These are phyloP conservation scores for Drosophila mimetica DNA, from an alignment of 2,888 invertebrate genomes.

Conservation along the genomic window DNA sequence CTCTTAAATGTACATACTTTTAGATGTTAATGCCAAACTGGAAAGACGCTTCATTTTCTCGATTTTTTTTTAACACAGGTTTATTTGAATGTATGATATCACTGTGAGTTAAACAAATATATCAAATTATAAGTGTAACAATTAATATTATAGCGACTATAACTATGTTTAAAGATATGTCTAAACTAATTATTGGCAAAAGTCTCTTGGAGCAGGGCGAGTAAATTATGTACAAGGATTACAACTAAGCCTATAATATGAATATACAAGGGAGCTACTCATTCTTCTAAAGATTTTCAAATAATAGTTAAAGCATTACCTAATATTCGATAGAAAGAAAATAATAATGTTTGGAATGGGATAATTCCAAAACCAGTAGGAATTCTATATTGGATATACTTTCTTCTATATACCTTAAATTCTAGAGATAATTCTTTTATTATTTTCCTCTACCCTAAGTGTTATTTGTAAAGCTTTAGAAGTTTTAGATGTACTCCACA, in stretches of 20 bases:
- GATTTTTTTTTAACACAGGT: conserved; percentile 1
- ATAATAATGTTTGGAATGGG: too few relatives aligned
- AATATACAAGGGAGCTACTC: background rate
- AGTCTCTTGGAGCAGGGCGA: conserved; percentile 6
- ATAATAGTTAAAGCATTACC: background rate
- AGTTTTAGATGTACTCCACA: background rate
- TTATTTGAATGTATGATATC: conserved; percentile 1
- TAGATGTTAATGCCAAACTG: background rate
- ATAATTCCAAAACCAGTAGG: background rate
- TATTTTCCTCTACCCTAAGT: background rate
- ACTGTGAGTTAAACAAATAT: conserved; percentile 15
- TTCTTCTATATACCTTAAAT: too few relatives aligned
- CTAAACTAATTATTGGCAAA: conserved; percentile 11
- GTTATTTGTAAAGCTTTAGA: background rate
- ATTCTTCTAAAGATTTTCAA: background rate
- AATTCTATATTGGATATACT: background rate
- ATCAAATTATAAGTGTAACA: conserved; percentile 24
- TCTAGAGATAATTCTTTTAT: too few relatives aligned
- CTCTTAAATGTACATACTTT: background rate
- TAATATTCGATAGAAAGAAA: background rate
- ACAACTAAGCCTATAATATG: background rate
- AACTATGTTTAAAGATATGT: background rate
- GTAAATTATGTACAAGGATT: conserved; percentile 19
- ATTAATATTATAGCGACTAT: conserved; percentile 3
- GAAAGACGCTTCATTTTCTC: background rate